Conservation (phyloP, 2,113 vertebrate species). For the Prionailurus viverrinus region DNA sequence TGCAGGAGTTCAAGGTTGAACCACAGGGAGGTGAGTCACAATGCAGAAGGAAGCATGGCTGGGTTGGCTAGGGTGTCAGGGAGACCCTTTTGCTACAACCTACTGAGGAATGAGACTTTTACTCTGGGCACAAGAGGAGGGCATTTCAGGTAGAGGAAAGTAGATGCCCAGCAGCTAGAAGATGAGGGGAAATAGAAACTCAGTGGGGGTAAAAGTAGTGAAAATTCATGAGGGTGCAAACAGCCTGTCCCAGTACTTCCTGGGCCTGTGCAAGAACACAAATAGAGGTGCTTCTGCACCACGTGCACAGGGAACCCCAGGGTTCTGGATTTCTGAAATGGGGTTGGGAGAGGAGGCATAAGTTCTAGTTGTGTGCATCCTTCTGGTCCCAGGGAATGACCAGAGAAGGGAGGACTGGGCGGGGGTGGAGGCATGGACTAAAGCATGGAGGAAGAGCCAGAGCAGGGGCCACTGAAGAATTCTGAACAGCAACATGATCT, state of each 20-base stretch:
- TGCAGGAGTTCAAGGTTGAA: neutral
- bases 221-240: neutral
- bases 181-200: neutral
- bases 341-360: fast-evolving
- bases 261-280: neutral
- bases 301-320: neutral
- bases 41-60: neutral
- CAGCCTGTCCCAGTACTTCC: too few species aligned
- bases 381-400: neutral
- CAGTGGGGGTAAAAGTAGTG: neutral
- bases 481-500: neutral
- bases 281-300: neutral
- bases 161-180: neutral
- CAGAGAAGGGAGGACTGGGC: neutral
- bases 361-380: neutral
- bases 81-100: neutral
- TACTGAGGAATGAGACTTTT: neutral
- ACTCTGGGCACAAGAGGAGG: neutral
- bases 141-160: too few species aligned
- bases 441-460: neutral
- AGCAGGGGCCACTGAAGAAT: neutral
- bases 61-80: neutral
- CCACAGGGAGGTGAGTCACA: neutral
- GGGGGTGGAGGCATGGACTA: too few species aligned
- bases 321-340: neutral